Conservation (phyloP, 1,140 invertebrate species). For the Pseudomyrmex concolor region DNA sequence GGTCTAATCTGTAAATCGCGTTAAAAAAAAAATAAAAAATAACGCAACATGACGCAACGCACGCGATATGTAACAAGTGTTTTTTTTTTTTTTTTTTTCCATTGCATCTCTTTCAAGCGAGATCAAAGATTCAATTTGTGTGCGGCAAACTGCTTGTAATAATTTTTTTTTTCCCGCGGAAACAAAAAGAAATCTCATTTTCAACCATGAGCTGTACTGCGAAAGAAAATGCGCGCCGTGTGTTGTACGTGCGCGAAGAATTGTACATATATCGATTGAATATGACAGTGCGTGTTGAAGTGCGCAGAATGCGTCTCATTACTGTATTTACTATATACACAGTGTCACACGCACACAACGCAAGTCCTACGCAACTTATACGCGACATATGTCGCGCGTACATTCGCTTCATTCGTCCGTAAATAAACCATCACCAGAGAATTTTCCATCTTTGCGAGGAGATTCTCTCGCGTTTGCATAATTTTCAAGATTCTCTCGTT, state of each 20-base stretch:
- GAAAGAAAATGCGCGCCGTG: not conserved
- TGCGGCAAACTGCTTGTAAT: no score
- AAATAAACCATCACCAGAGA: no score
- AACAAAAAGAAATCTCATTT: no score
- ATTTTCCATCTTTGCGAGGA: no score
- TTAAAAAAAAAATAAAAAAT: not conserved
- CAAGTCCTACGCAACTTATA: not conserved
- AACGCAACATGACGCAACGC: not conserved
- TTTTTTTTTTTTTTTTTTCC: not conserved
- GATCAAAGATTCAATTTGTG: no score
- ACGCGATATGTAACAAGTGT: not conserved
- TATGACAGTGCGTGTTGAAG: conserved; percentile 10
- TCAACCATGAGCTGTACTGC: not conserved
- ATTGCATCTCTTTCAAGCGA: no score
- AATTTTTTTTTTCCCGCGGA: not conserved
- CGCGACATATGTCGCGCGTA: not conserved
- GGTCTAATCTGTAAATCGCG: not conserved
- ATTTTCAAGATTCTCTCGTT: no score
- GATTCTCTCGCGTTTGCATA: no score
- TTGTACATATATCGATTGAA: conserved; percentile 40
- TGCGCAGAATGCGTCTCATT: not conserved
- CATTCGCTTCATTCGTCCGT: not conserved
- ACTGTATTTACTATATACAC: not conserved
- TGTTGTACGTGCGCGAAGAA: no score
- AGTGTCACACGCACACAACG: no score